Percentiles rank a stretch among this genome's conserved stretches.
Conservation (phyloP, 2,888 invertebrate genomes). For the Nesidiocoris tenuis region DNA sequence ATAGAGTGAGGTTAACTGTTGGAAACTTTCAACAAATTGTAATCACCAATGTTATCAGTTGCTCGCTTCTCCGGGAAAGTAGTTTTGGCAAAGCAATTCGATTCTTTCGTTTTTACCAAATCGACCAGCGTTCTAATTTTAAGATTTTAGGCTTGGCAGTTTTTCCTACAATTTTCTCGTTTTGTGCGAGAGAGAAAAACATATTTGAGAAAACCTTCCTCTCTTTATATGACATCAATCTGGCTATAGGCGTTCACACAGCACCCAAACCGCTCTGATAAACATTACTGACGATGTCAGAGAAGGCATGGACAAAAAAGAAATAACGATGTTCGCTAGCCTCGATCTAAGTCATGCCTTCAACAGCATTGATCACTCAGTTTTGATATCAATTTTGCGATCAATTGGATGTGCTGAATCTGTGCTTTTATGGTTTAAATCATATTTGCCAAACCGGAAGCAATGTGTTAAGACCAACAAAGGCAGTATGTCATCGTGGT, state of each 20-base stretch:
- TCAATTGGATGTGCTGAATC: background rate
- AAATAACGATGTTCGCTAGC: background rate
- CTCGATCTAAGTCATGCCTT: constrained; percentile 18
- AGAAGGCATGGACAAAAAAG: background rate
- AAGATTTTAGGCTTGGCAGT: too few relatives aligned
- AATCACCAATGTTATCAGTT: too few relatives aligned
- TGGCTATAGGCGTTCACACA: background rate
- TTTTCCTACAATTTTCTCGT: too few relatives aligned
- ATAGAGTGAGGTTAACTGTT: too few relatives aligned
- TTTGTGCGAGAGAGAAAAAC: too few relatives aligned
- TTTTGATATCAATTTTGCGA: background rate
- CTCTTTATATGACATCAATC: too few relatives aligned
- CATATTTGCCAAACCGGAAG: background rate
- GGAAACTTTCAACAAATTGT: too few relatives aligned
- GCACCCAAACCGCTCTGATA: constrained; percentile 7
- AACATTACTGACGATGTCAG: background rate
- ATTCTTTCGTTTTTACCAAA: too few relatives aligned
- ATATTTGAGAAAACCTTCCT: too few relatives aligned
- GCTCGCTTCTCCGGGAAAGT: too few relatives aligned
- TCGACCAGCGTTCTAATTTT: too few relatives aligned
- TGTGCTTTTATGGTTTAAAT: background rate
- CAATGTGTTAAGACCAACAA: background rate
- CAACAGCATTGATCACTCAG: background rate
- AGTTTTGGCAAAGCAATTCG: too few relatives aligned
- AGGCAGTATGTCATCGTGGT: background rate